Conservation (phyloP, 2,888 invertebrate genomes). For the Melanostoma scalare region DNA sequence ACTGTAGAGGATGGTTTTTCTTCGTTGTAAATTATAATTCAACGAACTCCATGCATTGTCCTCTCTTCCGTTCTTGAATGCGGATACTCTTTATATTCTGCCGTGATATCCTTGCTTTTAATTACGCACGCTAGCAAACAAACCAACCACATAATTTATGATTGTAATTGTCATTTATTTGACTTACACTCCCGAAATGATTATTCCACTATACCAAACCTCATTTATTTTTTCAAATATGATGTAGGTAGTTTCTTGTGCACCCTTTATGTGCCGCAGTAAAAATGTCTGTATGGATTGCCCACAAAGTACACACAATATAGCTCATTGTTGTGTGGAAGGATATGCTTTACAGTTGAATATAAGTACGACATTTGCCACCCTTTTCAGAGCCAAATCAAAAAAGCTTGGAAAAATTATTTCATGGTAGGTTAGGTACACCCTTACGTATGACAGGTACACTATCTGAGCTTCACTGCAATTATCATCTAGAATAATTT, state of each 20-base stretch:
- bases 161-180: conserved; percentile 51
- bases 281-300: background rate
- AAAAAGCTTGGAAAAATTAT: conserved; percentile 26
- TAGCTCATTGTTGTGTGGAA: conserved; percentile 17
- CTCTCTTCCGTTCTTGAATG: no score
- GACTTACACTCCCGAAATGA: conserved; percentile 32
- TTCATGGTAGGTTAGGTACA: background rate
- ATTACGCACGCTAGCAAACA: conserved; percentile 35
- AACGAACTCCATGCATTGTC: no score
- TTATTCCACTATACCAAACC: background rate
- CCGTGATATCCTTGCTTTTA: conserved; percentile 43
- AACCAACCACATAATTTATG: conserved; percentile 53
- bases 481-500: conserved; percentile 64
- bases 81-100: no score
- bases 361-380: conserved; percentile 15
- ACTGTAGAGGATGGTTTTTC: no score
- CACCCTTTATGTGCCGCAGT: conserved; percentile 29
- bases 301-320: conserved; percentile 10
- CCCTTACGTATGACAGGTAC: background rate
- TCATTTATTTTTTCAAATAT: background rate
- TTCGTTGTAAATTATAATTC: no score
- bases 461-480: conserved; percentile 43
- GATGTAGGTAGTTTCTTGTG: background rate
- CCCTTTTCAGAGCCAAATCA: background rate
- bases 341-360: conserved; percentile 40